phyloP scores from a whole-genome alignment of 2,888 invertebrate genomes.

The Tupiocoris notatus region DNA sequence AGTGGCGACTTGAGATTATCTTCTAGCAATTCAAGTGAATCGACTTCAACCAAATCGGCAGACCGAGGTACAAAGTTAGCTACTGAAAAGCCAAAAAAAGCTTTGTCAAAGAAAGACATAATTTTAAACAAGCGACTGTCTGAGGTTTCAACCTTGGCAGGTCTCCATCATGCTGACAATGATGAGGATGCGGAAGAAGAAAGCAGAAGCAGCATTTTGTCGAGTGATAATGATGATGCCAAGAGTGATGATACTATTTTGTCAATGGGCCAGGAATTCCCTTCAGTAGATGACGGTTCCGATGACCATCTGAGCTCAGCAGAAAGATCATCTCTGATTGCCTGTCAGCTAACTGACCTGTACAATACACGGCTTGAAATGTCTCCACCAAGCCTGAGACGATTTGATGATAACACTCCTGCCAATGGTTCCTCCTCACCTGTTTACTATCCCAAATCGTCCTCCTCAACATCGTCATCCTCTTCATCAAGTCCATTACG shows the following conservation, averaged over 20 bases:
- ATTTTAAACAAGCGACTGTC: constrained; percentile 14
- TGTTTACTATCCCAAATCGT: constrained; percentile 1
- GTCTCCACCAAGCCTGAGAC: constrained; percentile 1
- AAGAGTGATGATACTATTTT: not conserved
- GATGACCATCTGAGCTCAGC: not conserved
- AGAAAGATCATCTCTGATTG: not conserved
- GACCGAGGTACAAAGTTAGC: not conserved
- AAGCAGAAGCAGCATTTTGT: not conserved
- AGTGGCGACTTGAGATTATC: not conserved
- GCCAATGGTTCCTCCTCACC: not conserved
- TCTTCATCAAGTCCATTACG: not conserved
- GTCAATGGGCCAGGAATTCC: constrained; percentile 18
- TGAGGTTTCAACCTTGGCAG: not conserved
- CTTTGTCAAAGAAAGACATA: constrained; percentile 25
- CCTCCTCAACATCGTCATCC: not conserved
- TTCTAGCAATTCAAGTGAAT: not conserved
- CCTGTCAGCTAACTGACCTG: not conserved
- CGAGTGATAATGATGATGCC: not conserved
- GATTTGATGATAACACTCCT: constrained; percentile 14
- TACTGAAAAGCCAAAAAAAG: constrained; percentile 9
- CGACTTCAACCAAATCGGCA: not conserved
- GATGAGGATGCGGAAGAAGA: not conserved
- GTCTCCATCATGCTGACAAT: not conserved
- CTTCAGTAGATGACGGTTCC: not conserved
- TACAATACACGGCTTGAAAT: not conserved